A percentile compares a stretch with the other conserved stretches of the same genome.
Conservation (phyloP, 2,888 invertebrate genomes). For the Syritta pipiens region DNA sequence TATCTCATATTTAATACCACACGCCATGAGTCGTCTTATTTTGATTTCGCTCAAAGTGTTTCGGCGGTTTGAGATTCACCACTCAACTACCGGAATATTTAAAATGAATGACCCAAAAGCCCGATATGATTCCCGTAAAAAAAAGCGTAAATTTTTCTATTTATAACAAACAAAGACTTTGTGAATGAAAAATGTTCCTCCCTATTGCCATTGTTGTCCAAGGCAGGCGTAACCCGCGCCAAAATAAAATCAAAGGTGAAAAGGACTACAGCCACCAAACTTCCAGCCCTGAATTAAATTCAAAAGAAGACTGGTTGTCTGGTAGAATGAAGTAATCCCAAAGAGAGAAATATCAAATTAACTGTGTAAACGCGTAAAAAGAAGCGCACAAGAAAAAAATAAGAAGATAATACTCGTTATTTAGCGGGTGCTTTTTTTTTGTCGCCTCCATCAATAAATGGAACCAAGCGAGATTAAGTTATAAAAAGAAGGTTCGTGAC, state of each 20-base stretch:
- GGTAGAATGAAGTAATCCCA: not conserved
- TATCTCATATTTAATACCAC: not conserved
- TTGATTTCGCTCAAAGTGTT: not conserved
- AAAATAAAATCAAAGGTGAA: too few relatives aligned
- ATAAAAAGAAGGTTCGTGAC: constrained; percentile 21
- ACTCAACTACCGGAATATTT: not conserved
- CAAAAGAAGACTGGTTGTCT: not conserved
- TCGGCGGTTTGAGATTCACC: not conserved
- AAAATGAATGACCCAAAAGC: not conserved
- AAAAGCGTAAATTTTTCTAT: not conserved
- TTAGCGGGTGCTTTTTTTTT: not conserved
- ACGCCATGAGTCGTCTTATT: not conserved
- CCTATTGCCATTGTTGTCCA: not conserved
- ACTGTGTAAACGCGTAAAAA: not conserved
- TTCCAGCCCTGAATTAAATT: not conserved
- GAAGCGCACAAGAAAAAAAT: not conserved
- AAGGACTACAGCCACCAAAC: not conserved
- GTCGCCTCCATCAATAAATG: constrained; percentile 10
- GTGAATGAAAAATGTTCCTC: not conserved
- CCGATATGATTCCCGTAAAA: not conserved
- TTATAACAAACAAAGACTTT: constrained; percentile 10
- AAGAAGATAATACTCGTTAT: not conserved
- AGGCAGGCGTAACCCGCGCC: too few relatives aligned
- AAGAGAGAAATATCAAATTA: not conserved
- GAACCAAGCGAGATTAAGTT: constrained; percentile 6